Conservation (phyloP, 1,140 invertebrate genomes). For the Aphaenogaster rudis region DNA sequence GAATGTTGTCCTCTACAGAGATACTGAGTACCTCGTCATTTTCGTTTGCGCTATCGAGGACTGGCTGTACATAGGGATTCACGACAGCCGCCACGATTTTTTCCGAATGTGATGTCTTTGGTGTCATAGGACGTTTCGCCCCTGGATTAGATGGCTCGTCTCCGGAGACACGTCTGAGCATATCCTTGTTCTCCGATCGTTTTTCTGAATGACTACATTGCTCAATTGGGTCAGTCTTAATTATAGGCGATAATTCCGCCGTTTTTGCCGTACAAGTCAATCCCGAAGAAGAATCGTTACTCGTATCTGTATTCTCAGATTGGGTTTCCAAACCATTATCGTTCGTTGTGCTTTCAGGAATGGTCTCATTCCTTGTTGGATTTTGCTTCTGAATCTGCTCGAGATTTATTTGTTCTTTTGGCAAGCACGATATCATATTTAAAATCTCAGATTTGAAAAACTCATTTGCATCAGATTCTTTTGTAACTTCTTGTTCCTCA, state of each 20-base stretch:
- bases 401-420: neutral
- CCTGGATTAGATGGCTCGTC: neutral
- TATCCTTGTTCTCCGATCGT: neutral
- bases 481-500: neutral
- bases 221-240: constrained; percentile 28
- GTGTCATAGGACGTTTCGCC: neutral
- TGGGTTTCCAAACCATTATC: neutral
- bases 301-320: neutral
- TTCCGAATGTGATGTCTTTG: constrained; percentile 25
- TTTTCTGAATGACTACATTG: neutral
- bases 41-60: neutral
- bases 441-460: neutral
- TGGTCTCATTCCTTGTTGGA: neutral
- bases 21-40: constrained; percentile 28
- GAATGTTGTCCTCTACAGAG: constrained; percentile 65
- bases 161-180: neutral
- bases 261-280: neutral
- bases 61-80: neutral
- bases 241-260: neutral
- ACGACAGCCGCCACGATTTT: constrained; percentile 16
- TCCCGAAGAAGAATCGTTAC: neutral
- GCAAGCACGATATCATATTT: neutral
- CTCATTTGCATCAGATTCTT: neutral
- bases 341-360: neutral
- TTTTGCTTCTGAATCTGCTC: constrained; percentile 2